Base-by-base conservation (phyloP, 2,888 invertebrate species). In the Petrophora chlorosata region DNA sequence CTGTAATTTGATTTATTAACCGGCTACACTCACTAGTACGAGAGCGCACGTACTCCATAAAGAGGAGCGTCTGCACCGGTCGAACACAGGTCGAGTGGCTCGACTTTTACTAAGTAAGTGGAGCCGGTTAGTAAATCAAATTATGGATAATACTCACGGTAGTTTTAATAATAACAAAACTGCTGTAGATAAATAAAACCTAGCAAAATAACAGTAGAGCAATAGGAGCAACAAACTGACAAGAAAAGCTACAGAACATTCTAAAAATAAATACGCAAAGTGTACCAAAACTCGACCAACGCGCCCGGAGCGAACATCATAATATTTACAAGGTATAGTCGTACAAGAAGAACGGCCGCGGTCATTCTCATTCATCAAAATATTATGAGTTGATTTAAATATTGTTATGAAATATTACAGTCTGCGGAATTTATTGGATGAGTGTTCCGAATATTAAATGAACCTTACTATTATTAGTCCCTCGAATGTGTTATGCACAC, bases 321-420 rank as follows among this genome's bases (percentile, higher is more conserved):
- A 55, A 48, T 48, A 51, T 48, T 45, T 45, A 43, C 42, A 25
- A 35, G 34, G 16, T n/a, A n/a, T n/a, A n/a, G n/a, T n/a, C 22
- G 13, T 16, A 38, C 29, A 53, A 49, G 48, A 38, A 42, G 28
- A 36, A 33, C 19, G 19, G 7, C 35, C 16, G 33, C 30, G n/a
- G n/a, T 19, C 29, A 36, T 10, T 12, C 25, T 29, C 41, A 49
- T 50, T 44, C 22, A 51, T 48, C 51, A 45, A 41, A 51, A 52
- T 48, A 46, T 46, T 42, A 39, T 10, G 44, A 51, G 36, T 38
- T 41, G 32, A 42, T 55, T 44, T 45, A 48, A 51, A 51, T 48
- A 19, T 8, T 42, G 39, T 46, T 40, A 50, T 40, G 39, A 36
- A 49, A 49, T 10, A 15, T 25, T 9, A 34, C 17, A 10, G 28